phyloP scores from a whole-genome alignment of 2,797 vertebrate species.

The Cynodonichthys magdalenae region DNA sequence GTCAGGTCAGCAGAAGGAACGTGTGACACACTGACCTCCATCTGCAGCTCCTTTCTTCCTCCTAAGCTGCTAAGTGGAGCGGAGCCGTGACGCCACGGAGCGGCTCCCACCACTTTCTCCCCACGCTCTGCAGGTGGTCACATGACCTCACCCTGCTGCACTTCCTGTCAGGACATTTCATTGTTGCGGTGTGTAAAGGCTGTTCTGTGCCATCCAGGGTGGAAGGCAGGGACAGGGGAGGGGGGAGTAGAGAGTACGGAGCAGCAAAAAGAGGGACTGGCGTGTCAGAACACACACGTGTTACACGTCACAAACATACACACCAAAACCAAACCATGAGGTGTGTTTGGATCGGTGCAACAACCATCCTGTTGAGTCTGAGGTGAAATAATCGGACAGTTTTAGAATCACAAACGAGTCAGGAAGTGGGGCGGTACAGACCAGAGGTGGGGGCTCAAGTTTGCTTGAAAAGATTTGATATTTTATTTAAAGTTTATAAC shows the following conservation, averaged over 20 bases:
- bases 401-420: no score
- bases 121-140: not conserved
- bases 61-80: slow-evolving; percentile 34
- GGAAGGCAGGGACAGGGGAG: no score
- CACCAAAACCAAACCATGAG: not conserved
- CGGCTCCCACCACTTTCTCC: slow-evolving; percentile 18
- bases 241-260: not conserved
- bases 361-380: no score
- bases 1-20: slow-evolving; percentile 8
- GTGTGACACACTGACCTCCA: slow-evolving; percentile 59
- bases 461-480: no score
- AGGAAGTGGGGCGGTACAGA: no score
- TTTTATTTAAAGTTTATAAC: no score
- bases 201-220: no score
- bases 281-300: not conserved
- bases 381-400: not conserved
- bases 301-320: not conserved
- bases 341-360: not conserved
- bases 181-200: not conserved
- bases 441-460: no score
- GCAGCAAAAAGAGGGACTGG: no score
- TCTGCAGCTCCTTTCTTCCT: slow-evolving; percentile 40
- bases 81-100: slow-evolving; percentile 10
- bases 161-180: not conserved
- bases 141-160: not conserved